Evolutionary conservation across 1,140 invertebrate genomes (phyloP).

Genomic region (Elymnias hypermnestra): DNA sequence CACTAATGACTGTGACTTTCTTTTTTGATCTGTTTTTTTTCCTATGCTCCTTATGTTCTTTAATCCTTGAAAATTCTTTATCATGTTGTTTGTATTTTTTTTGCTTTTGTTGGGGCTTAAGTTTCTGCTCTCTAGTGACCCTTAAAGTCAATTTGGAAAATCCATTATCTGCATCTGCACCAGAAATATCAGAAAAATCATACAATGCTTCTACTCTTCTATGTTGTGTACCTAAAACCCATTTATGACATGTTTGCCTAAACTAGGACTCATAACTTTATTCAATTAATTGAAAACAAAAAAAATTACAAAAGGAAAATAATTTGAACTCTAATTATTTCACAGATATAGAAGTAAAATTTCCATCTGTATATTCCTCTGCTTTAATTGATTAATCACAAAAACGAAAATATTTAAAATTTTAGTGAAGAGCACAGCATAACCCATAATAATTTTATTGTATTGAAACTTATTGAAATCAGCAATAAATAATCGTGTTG

Average conservation of each 20-base stretch:
- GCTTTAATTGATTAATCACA: no score
- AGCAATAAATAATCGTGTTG: no score
- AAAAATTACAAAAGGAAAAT: background rate
- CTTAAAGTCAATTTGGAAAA: slow-evolving; percentile 26
- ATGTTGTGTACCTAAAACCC: slow-evolving; percentile 48
- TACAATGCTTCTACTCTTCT: slow-evolving; percentile 25
- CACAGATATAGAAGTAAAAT: no score
- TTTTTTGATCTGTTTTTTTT: slow-evolving; percentile 39
- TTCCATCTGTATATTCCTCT: no score
- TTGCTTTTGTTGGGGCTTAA: slow-evolving; percentile 38
- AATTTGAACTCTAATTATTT: no score
- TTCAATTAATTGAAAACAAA: background rate
- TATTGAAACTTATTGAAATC: no score
- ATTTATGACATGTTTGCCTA: slow-evolving; percentile 11
- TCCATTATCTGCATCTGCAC: slow-evolving; percentile 40
- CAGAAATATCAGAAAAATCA: slow-evolving; percentile 46
- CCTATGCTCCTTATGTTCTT: slow-evolving; percentile 41
- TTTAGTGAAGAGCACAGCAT: no score
- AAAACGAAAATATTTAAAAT: no score
- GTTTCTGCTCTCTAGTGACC: slow-evolving; percentile 30
- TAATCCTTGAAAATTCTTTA: slow-evolving; percentile 27
- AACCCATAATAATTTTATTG: no score
- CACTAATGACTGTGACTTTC: slow-evolving; percentile 31
- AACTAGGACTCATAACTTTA: slow-evolving; percentile 1
- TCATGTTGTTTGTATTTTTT: slow-evolving; percentile 28